phyloP scores from a whole-genome alignment of 2,113 vertebrate genomes.

The Felis chaus region DNA sequence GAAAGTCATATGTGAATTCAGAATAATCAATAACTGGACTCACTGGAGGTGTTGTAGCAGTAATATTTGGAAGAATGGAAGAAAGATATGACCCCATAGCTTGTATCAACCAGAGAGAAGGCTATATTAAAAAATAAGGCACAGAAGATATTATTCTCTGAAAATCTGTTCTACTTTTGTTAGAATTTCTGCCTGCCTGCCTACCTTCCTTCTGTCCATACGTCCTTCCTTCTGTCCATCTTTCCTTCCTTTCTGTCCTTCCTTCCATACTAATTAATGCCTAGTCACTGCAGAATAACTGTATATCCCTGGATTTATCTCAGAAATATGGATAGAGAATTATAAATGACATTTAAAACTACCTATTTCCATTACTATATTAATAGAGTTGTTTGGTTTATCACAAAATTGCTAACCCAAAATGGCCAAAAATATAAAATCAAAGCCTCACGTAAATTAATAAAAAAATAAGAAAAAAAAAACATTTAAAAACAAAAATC shows the following conservation, averaged over 20 bases:
- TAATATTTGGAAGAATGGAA: neutral
- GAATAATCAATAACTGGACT: neutral
- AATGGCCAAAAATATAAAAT: neutral
- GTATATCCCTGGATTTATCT: neutral
- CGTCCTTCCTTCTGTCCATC: neutral
- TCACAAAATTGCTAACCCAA: neutral
- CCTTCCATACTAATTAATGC: neutral
- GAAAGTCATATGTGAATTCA: neutral
- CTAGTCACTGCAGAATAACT: neutral
- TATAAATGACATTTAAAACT: neutral
- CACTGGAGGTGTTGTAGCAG: neutral
- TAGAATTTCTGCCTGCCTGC: neutral
- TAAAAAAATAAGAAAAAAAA: neutral
- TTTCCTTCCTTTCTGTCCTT: neutral
- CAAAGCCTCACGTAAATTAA: neutral
- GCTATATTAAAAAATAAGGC: neutral
- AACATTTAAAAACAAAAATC: neutral
- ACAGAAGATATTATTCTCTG: neutral
- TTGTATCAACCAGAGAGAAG: neutral
- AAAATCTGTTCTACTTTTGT: neutral
- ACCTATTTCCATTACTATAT: neutral
- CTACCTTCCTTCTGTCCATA: too few species aligned
- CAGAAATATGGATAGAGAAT: neutral
- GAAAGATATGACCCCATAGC: neutral
- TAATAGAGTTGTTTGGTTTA: constrained; percentile 17